Evolutionary conservation across 2,113 vertebrate genomes (phyloP).

Genomic region (Myotis lucifugus): DNA sequence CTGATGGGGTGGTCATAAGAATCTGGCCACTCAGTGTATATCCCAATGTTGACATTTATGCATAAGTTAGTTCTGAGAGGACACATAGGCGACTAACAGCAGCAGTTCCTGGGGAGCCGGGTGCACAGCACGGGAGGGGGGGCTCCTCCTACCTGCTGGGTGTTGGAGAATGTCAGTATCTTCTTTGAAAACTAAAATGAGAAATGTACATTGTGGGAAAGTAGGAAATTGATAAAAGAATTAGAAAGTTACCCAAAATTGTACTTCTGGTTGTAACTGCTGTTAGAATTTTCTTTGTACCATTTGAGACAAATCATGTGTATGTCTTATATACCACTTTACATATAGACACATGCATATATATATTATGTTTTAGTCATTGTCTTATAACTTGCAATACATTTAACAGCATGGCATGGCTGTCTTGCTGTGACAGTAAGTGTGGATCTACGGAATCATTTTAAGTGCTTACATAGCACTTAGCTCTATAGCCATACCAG

Average conservation of each 20-base stretch:
- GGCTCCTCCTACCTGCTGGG: not conserved
- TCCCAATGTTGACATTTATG: not conserved
- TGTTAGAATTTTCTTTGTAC: conserved; percentile 15
- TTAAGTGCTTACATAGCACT: not conserved
- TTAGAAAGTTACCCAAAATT: not conserved
- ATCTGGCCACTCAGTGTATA: not conserved
- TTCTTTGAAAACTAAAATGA: conserved; percentile 13
- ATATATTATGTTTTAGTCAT: not conserved
- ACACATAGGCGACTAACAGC: not conserved
- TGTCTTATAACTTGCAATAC: not conserved
- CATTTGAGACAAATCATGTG: not conserved
- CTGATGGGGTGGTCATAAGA: too few species aligned
- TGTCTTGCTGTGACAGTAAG: not conserved
- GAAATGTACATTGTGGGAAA: not conserved
- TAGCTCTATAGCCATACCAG: not conserved
- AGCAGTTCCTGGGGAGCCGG: not conserved
- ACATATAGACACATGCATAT: too few species aligned
- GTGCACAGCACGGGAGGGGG: not conserved
- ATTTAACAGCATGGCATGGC: not conserved
- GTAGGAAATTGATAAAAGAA: not conserved
- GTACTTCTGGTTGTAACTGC: not conserved
- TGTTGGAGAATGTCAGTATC: not conserved
- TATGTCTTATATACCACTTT: not conserved
- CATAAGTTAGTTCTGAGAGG: not conserved
- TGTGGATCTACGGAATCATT: not conserved